These are phyloP conservation scores for Heliconius eleuchia DNA, from an alignment of 1,140 invertebrate species.

Conservation along the genomic window DNA sequence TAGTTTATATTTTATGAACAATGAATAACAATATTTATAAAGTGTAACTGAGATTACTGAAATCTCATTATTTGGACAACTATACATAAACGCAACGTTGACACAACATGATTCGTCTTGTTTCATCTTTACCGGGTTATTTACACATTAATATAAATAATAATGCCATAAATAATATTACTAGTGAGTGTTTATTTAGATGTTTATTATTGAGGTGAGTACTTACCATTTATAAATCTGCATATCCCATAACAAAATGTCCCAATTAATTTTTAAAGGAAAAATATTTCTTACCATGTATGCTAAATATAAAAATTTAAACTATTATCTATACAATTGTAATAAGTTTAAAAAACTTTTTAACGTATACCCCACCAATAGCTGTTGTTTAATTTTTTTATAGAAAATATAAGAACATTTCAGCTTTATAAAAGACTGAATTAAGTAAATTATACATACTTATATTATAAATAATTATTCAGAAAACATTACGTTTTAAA, in stretches of 20 bases:
- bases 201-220: conserved; percentile 20
- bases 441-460: not conserved
- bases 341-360: too few species aligned
- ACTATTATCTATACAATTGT: not conserved
- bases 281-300: not conserved
- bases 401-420: not conserved
- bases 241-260: conserved; percentile 1
- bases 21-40: not conserved
- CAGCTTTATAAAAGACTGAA: not conserved
- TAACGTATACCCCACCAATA: not conserved
- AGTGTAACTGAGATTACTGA: not conserved
- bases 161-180: not conserved
- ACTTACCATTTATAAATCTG: conserved; percentile 19
- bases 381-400: not conserved
- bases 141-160: not conserved
- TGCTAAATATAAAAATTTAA: too few species aligned
- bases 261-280: not conserved
- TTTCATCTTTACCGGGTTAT: conserved; percentile 6
- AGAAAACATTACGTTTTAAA: not conserved
- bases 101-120: not conserved
- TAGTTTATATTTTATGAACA: not conserved
- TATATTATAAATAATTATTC: not conserved
- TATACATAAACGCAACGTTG: not conserved
- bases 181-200: conserved; percentile 25
- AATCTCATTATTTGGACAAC: not conserved